phyloP scores from a whole-genome alignment of 2,113 vertebrate genomes.

The Plectropomus leopardus region DNA sequence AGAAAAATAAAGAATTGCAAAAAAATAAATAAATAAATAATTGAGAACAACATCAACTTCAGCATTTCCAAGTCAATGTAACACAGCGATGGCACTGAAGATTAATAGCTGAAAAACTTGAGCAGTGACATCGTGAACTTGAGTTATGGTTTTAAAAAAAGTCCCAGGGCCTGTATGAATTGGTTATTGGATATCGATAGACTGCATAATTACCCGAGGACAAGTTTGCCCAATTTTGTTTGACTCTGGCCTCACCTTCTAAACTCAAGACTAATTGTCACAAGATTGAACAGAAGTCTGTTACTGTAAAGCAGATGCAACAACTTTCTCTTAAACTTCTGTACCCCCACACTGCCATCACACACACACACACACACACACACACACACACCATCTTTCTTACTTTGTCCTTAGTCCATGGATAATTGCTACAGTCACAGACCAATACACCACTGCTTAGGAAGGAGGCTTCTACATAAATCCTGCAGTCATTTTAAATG shows the following conservation, averaged over 20 bases:
- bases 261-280: constrained; percentile 67
- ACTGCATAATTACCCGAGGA: constrained; percentile 67
- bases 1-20: too few species aligned
- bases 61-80: constrained; percentile 4
- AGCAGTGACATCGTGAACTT: constrained; percentile 33
- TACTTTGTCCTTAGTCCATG: constrained; percentile 45
- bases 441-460: constrained; percentile 40
- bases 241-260: constrained; percentile 62
- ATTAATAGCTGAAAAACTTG: constrained; percentile 29
- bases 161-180: constrained; percentile 44
- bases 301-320: constrained; percentile 42
- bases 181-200: constrained; percentile 67
- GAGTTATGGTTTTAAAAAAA: constrained; percentile 23
- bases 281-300: constrained; percentile 45
- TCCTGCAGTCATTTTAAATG: constrained; percentile 76
- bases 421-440: constrained; percentile 68
- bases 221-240: constrained; percentile 57
- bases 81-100: not conserved
- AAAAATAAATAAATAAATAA: too few species aligned
- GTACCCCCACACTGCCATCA: not conserved
- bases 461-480: constrained; percentile 61
- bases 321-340: constrained; percentile 41
- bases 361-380: constrained; percentile 33
- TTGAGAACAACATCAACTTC: not conserved
- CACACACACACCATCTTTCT: constrained; percentile 14